These are phyloP conservation scores for Melikaiella ostensackeni DNA, from an alignment of 2,888 invertebrate species.

Conservation along the genomic window DNA sequence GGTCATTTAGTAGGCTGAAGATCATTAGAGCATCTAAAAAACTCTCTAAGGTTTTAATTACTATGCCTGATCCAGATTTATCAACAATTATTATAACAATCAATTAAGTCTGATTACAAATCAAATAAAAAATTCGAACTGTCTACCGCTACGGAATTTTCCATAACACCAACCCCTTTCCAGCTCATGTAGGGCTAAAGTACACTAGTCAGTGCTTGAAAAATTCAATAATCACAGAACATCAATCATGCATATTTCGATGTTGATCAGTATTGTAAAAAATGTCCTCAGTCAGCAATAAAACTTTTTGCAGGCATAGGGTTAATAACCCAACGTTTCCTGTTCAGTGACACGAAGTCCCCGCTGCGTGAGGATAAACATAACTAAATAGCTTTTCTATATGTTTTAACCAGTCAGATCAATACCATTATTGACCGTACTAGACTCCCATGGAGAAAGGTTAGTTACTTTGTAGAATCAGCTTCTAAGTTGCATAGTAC, in stretches of 20 bases:
- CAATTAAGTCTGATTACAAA: background rate
- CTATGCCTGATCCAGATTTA: background rate
- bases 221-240: no score
- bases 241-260: no score
- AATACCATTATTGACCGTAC: background rate
- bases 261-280: background rate
- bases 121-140: background rate
- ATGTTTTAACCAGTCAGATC: background rate
- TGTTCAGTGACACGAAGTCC: background rate
- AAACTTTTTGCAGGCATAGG: background rate
- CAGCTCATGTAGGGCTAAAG: no score
- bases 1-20: background rate
- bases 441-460: background rate
- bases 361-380: background rate
- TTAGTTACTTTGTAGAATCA: background rate
- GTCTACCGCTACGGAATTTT: no score
- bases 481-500: background rate
- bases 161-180: no score
- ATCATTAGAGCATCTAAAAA: background rate
- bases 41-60: background rate
- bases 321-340: background rate
- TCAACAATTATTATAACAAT: background rate
- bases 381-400: background rate
- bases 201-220: no score
- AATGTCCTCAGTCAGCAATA: background rate